Percentiles rank a stretch among this genome's conserved stretches.
These are phyloP conservation scores for Caradrina clavipalpis DNA, from an alignment of 2,888 invertebrate genomes.

Conservation along the genomic window DNA sequence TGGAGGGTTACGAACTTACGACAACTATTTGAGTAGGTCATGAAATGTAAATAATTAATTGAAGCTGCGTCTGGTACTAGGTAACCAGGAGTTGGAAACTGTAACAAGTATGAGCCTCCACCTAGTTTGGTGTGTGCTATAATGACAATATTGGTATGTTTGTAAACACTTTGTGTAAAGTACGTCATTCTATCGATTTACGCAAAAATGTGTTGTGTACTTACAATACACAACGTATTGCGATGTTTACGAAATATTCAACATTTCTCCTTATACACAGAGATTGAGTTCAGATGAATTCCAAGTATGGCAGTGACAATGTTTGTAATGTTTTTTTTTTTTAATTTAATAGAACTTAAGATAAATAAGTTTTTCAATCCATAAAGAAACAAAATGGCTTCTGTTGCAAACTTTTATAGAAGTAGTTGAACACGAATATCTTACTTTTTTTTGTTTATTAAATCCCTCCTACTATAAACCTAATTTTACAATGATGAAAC, in stretches of 20 bases:
- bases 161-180: slow-evolving; percentile 38
- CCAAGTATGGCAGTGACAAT: slow-evolving; percentile 34
- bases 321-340: slow-evolving; percentile 5
- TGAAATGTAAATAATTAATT: slow-evolving; percentile 24
- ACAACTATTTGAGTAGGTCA: slow-evolving; percentile 24
- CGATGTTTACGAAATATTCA: slow-evolving; percentile 67
- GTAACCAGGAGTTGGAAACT: neutral
- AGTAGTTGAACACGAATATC: neutral
- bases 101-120: neutral
- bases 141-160: slow-evolving; percentile 39
- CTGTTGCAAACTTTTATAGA: neutral
- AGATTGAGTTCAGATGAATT: slow-evolving; percentile 67
- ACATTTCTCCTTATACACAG: slow-evolving; percentile 62
- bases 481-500: neutral
- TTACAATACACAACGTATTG: slow-evolving; percentile 36
- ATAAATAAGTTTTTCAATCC: neutral
- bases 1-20: slow-evolving; percentile 42
- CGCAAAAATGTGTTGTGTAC: slow-evolving; percentile 50
- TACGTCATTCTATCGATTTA: slow-evolving; percentile 52
- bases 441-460: neutral
- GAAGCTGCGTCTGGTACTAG: neutral
- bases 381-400: neutral
- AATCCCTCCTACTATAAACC: neutral
- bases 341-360: neutral
- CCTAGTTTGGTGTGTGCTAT: slow-evolving; percentile 14